A percentile compares a stretch with the other conserved stretches of the same genome.
Evolutionary conservation across 2,797 vertebrate genomes (phyloP).

Genomic region (Brotogeris chrysoptera): DNA sequence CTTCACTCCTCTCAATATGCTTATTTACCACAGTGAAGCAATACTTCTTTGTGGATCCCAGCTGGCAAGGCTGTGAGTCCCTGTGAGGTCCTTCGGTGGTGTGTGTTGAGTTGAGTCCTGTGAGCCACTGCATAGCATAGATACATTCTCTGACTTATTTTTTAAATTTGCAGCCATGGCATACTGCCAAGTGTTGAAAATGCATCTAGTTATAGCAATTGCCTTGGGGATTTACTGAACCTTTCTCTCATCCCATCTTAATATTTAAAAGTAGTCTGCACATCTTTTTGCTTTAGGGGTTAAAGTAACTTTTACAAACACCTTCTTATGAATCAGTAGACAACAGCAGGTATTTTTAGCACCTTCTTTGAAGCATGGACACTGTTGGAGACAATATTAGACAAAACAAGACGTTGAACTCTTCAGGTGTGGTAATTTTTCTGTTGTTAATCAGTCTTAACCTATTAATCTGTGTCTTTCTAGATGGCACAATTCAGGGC

Average conservation of each 20-base stretch:
- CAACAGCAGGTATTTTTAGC: background rate
- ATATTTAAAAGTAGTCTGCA: background rate
- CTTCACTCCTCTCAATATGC: background rate
- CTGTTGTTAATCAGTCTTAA: background rate
- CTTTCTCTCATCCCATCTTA: background rate
- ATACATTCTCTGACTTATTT: background rate
- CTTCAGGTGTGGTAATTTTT: background rate
- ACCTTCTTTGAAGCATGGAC: background rate
- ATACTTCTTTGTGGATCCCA: background rate
- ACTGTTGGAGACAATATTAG: background rate
- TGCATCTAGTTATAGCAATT: background rate
- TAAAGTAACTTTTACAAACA: background rate
- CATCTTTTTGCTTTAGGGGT: background rate
- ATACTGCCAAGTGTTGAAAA: background rate
- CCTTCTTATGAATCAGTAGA: background rate
- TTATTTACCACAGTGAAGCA: rapidly evolving
- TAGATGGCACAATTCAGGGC: background rate
- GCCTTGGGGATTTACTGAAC: background rate
- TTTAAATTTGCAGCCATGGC: background rate
- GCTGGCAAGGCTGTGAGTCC: background rate
- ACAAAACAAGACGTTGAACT: background rate
- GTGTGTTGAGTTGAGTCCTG: background rate
- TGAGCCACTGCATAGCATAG: background rate
- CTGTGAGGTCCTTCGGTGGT: background rate
- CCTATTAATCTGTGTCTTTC: background rate